Evolutionary conservation across 53 echinoderm and acorn worm genomes (phyloP), one percentile per base, ranked within the genome.

Genomic region (Zoroaster sp.): DNA sequence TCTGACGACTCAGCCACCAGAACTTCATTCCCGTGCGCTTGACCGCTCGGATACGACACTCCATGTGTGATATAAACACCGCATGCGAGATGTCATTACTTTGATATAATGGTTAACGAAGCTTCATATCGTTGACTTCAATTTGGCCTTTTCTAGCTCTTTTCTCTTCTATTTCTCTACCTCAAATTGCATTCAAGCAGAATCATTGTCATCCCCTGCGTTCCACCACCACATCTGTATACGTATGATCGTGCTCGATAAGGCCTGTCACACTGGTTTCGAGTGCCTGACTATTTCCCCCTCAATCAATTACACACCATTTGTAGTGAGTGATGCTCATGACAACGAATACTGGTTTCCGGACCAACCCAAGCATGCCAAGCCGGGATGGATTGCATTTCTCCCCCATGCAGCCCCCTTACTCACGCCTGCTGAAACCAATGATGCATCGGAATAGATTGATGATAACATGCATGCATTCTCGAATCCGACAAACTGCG

Each of bases 241-340:
- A 40, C 41, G 21, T 23, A n/a, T 10, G 34, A 78, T 21, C 59
- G 54, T 45, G 78, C 20, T 38, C 55, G 59, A 78, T 78, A 55
- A 31, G 78, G 38, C 39, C 78, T 36, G 78, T 35, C 78, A 55
- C 53, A 30, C 11, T 55, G 39, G 35, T 54, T 38, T 78, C 52
- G 78, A 78, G 59, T 78, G 59, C 31, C 74, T 47, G 53, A 18
- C 36, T 35, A 52, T 59, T 53, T 55, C 38, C 46, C 59, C 38
- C 63, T 78, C 78, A 78, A 78, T 78, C 78, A 78, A 78, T 78
- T 78, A 78, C 78, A 59, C 78, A 78, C 78, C 78, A 78, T 78
- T 78, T 78, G 54, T 37, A 78, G 78, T 78, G 78, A 78, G 78
- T 59, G 78, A 78, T 78, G 54, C 55, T 55, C 54, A 25, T 49